A percentile compares a stretch with the other conserved stretches of the same genome.
Conservation (phyloP, 2,888 invertebrate species). For the Pandemis corylana region DNA sequence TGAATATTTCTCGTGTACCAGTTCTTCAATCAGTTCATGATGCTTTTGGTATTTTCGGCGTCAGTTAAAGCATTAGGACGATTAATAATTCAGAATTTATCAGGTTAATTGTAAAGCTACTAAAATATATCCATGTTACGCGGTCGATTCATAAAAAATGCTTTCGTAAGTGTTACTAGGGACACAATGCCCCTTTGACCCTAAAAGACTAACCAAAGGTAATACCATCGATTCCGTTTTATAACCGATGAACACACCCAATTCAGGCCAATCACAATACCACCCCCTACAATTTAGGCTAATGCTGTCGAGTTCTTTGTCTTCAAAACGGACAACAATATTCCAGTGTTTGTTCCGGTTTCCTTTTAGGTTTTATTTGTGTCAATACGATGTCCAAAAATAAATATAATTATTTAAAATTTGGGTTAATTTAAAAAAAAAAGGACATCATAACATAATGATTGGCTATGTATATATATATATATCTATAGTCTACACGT, state of each 20-base stretch:
- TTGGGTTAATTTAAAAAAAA: neutral
- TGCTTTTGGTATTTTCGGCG: neutral
- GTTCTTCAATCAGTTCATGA: neutral
- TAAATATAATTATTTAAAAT: neutral
- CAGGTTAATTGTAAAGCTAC: slow-evolving; percentile 11
- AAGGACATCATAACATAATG: neutral
- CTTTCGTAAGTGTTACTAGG: slow-evolving; percentile 29
- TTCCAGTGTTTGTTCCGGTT: slow-evolving; percentile 51
- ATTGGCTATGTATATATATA: neutral
- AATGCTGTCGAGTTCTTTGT: slow-evolving; percentile 36
- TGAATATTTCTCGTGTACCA: neutral
- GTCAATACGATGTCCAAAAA: neutral
- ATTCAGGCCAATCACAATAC: slow-evolving; percentile 24
- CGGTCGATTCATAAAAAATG: slow-evolving; percentile 24
- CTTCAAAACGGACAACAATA: slow-evolving; percentile 44
- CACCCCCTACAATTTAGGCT: slow-evolving; percentile 35
- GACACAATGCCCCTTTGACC: slow-evolving; percentile 24
- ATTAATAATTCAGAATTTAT: slow-evolving; percentile 4
- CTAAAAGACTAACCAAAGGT: slow-evolving; percentile 12
- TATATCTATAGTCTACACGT: neutral
- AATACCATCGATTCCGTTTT: slow-evolving; percentile 21
- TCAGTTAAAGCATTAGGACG: neutral
- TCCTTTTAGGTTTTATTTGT: slow-evolving; percentile 46
- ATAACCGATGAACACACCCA: slow-evolving; percentile 24
- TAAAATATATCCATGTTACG: slow-evolving; percentile 14